Conservation (phyloP, 1,140 invertebrate species). For the Solenopsis fugax region DNA sequence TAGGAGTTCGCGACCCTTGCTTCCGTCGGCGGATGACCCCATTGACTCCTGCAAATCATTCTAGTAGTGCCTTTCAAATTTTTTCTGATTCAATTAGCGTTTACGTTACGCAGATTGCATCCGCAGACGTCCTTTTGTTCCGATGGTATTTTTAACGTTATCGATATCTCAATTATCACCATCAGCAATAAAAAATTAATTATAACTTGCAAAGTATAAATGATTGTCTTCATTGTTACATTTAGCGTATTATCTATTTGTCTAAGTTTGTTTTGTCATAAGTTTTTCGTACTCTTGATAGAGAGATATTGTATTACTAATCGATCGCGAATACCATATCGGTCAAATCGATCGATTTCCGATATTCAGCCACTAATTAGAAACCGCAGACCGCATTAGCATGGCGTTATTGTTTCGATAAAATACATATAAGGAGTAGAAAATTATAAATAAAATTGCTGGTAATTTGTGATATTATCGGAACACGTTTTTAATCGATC, state of each 20-base stretch:
- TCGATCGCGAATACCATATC: constrained; percentile 14
- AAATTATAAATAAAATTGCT: constrained; percentile 10
- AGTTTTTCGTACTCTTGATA: neutral
- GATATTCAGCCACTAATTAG: constrained; percentile 54
- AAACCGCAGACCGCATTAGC: neutral
- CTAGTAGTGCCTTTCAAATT: constrained; percentile 10
- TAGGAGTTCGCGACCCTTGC: constrained; percentile 73
- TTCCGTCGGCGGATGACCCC: constrained; percentile 63
- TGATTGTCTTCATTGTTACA: neutral
- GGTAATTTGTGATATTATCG: constrained; percentile 19
- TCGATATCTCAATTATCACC: neutral
- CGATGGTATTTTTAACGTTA: neutral
- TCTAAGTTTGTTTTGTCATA: neutral
- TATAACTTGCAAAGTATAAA: neutral
- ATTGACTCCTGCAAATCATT: constrained; percentile 64
- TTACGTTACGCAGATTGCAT: neutral
- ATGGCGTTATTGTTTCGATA: constrained; percentile 11
- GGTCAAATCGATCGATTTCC: constrained; percentile 41
- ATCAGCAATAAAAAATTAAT: neutral
- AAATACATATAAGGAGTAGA: constrained; percentile 14
- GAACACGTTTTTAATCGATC: neutral
- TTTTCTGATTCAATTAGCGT: constrained; percentile 35
- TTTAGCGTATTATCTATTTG: neutral
- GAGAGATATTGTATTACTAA: constrained; percentile 1
- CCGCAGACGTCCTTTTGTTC: neutral